Evolutionary conservation across 2,888 invertebrate genomes (phyloP).

Genomic region (Acrobeloides nanus): DNA sequence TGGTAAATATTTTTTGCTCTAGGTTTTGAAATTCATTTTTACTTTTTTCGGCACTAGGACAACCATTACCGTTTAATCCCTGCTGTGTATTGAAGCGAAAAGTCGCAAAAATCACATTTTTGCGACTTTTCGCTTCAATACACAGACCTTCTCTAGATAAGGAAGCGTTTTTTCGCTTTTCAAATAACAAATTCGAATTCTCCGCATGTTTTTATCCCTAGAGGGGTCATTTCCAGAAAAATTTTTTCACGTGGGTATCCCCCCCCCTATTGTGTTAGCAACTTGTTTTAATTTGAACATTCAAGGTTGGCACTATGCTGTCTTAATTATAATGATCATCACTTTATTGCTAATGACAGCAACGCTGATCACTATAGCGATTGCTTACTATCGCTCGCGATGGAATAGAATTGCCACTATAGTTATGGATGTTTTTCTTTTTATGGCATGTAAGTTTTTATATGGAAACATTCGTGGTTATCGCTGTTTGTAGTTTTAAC

Average conservation of each 20-base stretch:
- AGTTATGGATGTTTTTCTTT: slow-evolving; percentile 9
- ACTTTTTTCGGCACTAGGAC: too few species aligned
- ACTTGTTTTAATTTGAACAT: neutral
- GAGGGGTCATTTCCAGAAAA: too few species aligned
- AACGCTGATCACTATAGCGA: slow-evolving; percentile 24
- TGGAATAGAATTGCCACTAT: slow-evolving; percentile 19
- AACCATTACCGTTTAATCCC: too few species aligned
- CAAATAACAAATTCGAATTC: too few species aligned
- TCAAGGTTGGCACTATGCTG: slow-evolving; percentile 51
- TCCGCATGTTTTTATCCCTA: too few species aligned
- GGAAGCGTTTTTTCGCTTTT: too few species aligned
- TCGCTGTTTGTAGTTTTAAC: slow-evolving; percentile 31
- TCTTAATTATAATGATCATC: slow-evolving; percentile 37
- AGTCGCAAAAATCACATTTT: too few species aligned
- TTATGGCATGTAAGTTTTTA: slow-evolving; percentile 22
- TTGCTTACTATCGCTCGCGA: slow-evolving; percentile 30
- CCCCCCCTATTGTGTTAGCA: neutral
- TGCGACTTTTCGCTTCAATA: too few species aligned
- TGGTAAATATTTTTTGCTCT: slow-evolving; percentile 24
- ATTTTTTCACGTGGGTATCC: too few species aligned
- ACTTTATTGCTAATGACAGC: slow-evolving; percentile 26
- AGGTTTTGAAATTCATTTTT: neutral
- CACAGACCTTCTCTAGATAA: too few species aligned
- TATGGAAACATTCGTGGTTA: neutral
- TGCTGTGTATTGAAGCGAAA: too few species aligned